phyloP scores from a whole-genome alignment of 2,797 vertebrate genomes.

The Dipus sagitta region DNA sequence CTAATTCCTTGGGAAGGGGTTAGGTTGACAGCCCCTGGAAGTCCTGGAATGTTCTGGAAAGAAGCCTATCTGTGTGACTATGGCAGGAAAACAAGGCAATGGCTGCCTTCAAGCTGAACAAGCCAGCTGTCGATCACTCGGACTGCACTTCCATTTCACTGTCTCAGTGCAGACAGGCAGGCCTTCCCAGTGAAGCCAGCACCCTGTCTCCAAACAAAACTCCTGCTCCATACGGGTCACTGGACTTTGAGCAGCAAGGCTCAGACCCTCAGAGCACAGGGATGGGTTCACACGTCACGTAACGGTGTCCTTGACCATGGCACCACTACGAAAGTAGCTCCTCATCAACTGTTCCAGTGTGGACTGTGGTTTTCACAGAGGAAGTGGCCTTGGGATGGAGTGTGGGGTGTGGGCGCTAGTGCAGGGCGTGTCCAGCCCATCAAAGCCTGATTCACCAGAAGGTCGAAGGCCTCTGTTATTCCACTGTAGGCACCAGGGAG shows the following conservation, averaged over 20 bases:
- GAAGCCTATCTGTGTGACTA: background rate
- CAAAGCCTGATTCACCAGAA: background rate
- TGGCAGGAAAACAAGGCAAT: background rate
- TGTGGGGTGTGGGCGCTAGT: background rate
- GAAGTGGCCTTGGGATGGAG: background rate
- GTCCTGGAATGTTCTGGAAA: background rate
- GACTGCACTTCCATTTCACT: background rate
- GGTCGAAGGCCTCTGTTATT: background rate
- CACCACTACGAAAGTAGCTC: background rate
- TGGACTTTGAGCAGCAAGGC: background rate
- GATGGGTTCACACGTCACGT: background rate
- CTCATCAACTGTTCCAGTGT: background rate
- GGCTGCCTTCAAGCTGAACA: background rate
- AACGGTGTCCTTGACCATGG: background rate
- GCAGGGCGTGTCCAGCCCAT: background rate
- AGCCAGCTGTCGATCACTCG: background rate
- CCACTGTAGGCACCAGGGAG: background rate
- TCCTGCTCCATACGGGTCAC: background rate
- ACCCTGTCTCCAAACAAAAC: background rate
- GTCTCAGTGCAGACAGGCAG: background rate
- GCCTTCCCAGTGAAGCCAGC: background rate
- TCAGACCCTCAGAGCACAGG: background rate
- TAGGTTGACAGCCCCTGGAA: background rate
- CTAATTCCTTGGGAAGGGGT: slow-evolving; percentile 30
- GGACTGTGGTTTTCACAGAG: background rate